Percentiles rank a stretch among this genome's conserved stretches.
Conservation (phyloP, 1,140 invertebrate species). For the Samia ricini region DNA sequence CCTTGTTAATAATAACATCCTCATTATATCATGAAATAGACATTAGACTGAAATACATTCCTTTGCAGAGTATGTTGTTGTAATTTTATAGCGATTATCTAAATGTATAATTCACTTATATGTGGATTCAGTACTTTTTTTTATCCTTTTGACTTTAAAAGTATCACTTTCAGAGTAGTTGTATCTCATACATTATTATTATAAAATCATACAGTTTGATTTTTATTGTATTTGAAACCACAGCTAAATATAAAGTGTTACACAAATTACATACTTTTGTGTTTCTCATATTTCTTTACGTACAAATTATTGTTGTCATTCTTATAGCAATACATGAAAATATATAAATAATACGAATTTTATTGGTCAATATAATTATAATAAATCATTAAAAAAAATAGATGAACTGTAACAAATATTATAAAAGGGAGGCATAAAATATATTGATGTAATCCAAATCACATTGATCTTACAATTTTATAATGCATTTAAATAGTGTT, state of each 20-base stretch:
- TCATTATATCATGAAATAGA: background rate
- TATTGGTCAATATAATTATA: background rate
- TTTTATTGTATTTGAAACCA: background rate
- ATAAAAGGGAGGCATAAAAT: background rate
- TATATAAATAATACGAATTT: background rate
- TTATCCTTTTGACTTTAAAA: background rate
- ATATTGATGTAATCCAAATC: background rate
- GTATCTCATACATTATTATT: too few species aligned
- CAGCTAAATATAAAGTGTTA: background rate
- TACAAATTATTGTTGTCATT: too few species aligned
- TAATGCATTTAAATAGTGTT: constrained; percentile 50
- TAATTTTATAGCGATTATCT: background rate
- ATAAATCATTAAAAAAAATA: background rate
- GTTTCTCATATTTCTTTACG: background rate
- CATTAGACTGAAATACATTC: constrained; percentile 20
- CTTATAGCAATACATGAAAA: too few species aligned
- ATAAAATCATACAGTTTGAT: background rate
- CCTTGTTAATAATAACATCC: background rate
- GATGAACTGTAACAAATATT: background rate
- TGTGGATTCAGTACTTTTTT: background rate
- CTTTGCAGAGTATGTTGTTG: constrained; percentile 18
- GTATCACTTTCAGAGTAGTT: background rate
- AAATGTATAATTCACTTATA: background rate
- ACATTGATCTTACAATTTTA: constrained; percentile 29
- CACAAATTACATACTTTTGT: background rate